Percentiles rank a stretch among this genome's conserved stretches.
These are phyloP conservation scores for Chelmon rostratus DNA, from an alignment of 2,797 vertebrate species.

Conservation along the genomic window DNA sequence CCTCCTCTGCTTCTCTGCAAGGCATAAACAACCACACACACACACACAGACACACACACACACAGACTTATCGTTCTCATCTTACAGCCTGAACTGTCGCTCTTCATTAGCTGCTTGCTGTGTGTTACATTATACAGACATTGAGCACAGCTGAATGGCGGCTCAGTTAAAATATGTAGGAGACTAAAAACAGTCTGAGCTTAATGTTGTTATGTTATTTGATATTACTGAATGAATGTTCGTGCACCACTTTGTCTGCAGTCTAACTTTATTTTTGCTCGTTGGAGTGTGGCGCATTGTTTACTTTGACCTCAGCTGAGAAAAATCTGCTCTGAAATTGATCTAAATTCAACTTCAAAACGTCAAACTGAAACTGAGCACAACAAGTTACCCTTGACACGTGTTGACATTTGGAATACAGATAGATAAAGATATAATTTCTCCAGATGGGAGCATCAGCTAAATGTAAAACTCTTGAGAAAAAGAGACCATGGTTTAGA, in stretches of 20 bases:
- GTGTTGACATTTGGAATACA: background rate
- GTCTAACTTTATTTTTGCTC: background rate
- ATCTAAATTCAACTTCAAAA: background rate
- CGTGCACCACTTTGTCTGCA: background rate
- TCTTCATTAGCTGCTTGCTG: constrained; percentile 47
- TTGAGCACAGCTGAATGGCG: background rate
- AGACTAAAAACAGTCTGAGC: constrained; percentile 28
- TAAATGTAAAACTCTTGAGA: background rate
- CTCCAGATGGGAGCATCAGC: background rate
- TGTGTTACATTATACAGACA: constrained; percentile 19
- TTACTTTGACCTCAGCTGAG: background rate
- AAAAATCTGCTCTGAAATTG: background rate
- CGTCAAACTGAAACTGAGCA: background rate
- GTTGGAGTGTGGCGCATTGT: background rate
- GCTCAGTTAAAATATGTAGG: constrained; percentile 17
- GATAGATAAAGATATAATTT: background rate
- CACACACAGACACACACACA: constrained; percentile 17
- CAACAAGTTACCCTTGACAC: background rate
- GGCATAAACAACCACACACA: constrained; percentile 2
- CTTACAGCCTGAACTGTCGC: constrained; percentile 41
- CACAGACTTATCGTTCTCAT: constrained; percentile 31
- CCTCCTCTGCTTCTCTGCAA: background rate
- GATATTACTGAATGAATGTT: constrained; percentile 43
- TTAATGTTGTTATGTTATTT: constrained; percentile 42
- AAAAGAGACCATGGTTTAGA: background rate